A percentile compares a stretch with the other conserved stretches of the same genome.
These are phyloP conservation scores for Parelbella ahira DNA, from an alignment of 2,888 invertebrate genomes.

Conservation along the genomic window DNA sequence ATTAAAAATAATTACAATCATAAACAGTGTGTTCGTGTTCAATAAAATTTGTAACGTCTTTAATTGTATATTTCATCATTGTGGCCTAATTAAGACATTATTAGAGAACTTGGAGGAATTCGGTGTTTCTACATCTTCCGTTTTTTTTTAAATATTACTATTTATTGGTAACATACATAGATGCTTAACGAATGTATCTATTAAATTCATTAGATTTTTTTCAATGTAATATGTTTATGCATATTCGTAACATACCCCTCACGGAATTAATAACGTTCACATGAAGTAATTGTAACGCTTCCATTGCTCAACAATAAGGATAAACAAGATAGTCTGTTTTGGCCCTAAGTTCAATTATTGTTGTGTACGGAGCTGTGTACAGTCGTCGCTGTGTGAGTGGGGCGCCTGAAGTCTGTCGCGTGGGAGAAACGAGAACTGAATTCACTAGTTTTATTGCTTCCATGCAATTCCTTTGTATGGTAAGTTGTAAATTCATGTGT, in stretches of 20 bases:
- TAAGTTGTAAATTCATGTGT: slow-evolving; percentile 43
- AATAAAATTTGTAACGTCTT: slow-evolving; percentile 6
- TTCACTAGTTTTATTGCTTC: slow-evolving; percentile 61
- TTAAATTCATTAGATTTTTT: too few species aligned
- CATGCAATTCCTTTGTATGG: slow-evolving; percentile 58
- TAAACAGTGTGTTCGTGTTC: slow-evolving; percentile 4
- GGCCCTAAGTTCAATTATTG: slow-evolving; percentile 19
- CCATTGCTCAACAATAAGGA: too few species aligned
- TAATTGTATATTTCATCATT: too few species aligned
- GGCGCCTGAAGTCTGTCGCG: slow-evolving; percentile 71
- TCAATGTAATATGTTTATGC: too few species aligned
- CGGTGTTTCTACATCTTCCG: too few species aligned
- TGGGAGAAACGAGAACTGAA: slow-evolving; percentile 65
- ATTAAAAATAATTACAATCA: slow-evolving; percentile 16
- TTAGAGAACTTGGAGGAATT: too few species aligned
- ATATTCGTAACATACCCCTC: too few species aligned
- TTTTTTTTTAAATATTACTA: too few species aligned
- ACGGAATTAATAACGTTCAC: too few species aligned
- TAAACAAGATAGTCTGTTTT: slow-evolving; percentile 5
- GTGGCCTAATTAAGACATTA: too few species aligned
- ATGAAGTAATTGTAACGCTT: neutral
- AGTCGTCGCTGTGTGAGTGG: slow-evolving; percentile 41
- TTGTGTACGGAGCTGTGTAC: slow-evolving; percentile 4
- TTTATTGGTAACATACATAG: too few species aligned
- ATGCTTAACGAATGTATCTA: too few species aligned